Base-by-base conservation (phyloP, 2,888 invertebrate species). In the Drosophila melanosoma region DNA sequence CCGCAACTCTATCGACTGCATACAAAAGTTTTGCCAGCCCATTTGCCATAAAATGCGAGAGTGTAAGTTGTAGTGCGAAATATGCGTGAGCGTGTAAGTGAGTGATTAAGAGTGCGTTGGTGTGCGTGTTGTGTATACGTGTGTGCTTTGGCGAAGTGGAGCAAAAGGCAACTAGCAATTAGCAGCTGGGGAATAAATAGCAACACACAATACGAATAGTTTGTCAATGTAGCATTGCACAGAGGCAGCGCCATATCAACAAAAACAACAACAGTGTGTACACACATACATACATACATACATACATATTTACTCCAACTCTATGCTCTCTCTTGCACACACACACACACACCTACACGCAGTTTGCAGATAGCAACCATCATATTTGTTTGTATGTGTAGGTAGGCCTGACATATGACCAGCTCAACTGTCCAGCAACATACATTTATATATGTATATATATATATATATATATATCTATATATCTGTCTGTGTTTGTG, bases 201-300 rank as follows among this genome's bases (percentile, higher is more conserved):
- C 60, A 38, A 66, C 42, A 57, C 10, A 32, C 49, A 66, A 69
- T 51, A 65, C 75, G 66, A 70, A 74, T 79, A 81, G 79, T 79
- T 82, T 82, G 74, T 74, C 68, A 69, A 80, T 73, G 45, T 15
- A 82, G 73, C 82, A 80, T 81, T 80, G 80, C 80, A 80, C 80
- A 79, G 74, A 70, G 66, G 56, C 80, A 8, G 2, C 52, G 73
- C 64, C 73, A 80, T 79, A 68, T 75, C 75, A 53, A 66, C 52
- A 49, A 35, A 64, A 57, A 23, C 52, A 45, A 35, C 61, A 57
- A 23, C 65, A 52, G 73, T 65, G 64, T 72, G 69, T 63, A 67
- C 67, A 79, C 58, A 73, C 35, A 59, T 15, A 58, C 33, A 61
- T 20, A 59, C 20, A 40, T 12, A 56, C 5, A 29, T n/a, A 40